Evolutionary conservation across 2,888 invertebrate genomes (phyloP).

Genomic region (Mamestra brassicae): DNA sequence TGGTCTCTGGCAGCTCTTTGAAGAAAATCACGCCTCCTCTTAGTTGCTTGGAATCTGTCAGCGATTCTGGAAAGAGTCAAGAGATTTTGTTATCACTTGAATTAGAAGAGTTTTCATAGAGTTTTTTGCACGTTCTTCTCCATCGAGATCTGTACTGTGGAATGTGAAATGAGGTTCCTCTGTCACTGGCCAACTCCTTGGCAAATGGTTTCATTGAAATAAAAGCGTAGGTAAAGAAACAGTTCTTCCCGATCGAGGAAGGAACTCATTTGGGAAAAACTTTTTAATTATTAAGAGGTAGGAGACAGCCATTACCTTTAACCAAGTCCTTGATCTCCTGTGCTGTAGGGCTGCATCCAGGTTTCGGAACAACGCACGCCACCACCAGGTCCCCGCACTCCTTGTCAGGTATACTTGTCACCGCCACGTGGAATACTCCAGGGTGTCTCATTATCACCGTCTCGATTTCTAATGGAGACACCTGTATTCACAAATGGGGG

Average conservation of each 20-base stretch:
- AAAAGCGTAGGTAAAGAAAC: too few relatives aligned
- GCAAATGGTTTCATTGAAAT: too few relatives aligned
- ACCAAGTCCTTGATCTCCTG: constrained; percentile 79
- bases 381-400: constrained; percentile 77
- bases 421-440: constrained; percentile 76
- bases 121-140: background rate
- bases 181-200: too few relatives aligned
- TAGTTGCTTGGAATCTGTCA: constrained; percentile 68
- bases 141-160: background rate
- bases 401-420: constrained; percentile 74
- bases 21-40: constrained; percentile 68
- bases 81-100: background rate
- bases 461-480: constrained; percentile 73
- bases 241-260: too few relatives aligned
- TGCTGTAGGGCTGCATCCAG: constrained; percentile 67
- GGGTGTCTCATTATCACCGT: constrained; percentile 74
- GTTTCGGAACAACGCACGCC: constrained; percentile 74
- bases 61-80: constrained; percentile 54
- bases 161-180: too few relatives aligned
- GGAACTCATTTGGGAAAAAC: too few relatives aligned
- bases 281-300: background rate
- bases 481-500: constrained; percentile 49
- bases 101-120: background rate
- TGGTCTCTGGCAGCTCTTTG: constrained; percentile 67
- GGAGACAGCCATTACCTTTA: constrained; percentile 66